Percentiles rank a stretch among this genome's conserved stretches.
Evolutionary conservation across 2,113 vertebrate genomes (phyloP).

Genomic region (Ammodytes dubius): DNA sequence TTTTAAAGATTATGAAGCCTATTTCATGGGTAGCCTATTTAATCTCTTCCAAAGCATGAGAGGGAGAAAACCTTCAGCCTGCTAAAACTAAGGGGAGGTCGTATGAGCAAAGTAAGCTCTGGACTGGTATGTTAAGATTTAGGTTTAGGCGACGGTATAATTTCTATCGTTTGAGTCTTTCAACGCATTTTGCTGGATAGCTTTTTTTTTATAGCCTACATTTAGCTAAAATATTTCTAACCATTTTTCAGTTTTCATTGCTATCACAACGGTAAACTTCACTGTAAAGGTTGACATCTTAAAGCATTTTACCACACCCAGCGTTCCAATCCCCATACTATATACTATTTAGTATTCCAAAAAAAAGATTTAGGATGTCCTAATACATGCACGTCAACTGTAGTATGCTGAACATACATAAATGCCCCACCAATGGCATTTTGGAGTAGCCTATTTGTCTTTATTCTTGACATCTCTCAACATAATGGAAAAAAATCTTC

Average conservation of each 20-base stretch:
- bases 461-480: no score
- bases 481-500: no score
- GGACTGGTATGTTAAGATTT: not conserved
- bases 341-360: no score
- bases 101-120: not conserved
- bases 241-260: not conserved
- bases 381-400: no score
- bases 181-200: not conserved
- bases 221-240: not conserved
- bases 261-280: not conserved
- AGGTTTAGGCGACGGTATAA: no score
- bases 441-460: no score
- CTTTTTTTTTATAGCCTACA: not conserved
- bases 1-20: constrained; percentile 58
- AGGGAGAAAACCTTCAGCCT: constrained; percentile 27
- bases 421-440: no score
- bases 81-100: constrained; percentile 14
- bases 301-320: no score
- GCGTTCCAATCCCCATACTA: no score
- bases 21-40: constrained; percentile 65
- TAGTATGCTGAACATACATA: no score
- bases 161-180: not conserved
- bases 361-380: no score
- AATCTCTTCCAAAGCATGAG: constrained; percentile 42
- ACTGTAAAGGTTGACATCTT: not conserved